Evolutionary conservation across 2,797 vertebrate species (phyloP), one percentile per base, ranked within the genome.

Genomic region (Rhynchonycteris naso): DNA sequence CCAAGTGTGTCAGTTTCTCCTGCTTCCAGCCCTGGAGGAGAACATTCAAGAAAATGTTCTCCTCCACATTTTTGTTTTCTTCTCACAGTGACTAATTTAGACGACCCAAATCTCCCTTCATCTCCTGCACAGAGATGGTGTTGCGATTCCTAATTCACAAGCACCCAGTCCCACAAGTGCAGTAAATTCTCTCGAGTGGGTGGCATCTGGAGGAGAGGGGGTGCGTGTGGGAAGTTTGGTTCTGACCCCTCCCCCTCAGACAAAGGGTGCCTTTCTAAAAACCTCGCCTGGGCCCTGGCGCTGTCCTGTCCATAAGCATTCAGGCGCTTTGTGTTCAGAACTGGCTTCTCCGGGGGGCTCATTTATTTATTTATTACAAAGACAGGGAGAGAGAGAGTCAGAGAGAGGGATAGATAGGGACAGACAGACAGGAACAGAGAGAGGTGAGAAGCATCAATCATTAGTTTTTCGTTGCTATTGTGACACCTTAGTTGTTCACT

Each of bases 271-370:
- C 38, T 33, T 26, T 4, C 63, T 19, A 50, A n/a, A 19, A 52
- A 33, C 0, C 5, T 33, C 0, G 4, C 11, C 66, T 4, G 12
- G 6, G 16, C 6, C 28, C 2, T 7, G 54, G 35, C 2, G 28
- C 35, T 3, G n/a, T 22, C 8, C 16, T 1, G 76, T 8, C 0
- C 11, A 6, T 22, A 2, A 21, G 10, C 6, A 1, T 9, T 33
- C 50, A 26, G 35, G 9, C 7, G 74, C 16, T 38, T 30, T 50
- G 28, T 19, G 4, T n/a, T 8, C 14, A 35, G n/a, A 56, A 50
- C n/a, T 0, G 18, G 9, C 15, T 4, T 14, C 35, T 58, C 66
- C 26, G 0, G 12, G 28, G 65, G 11, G n/a, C n/a, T n/a, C n/a
- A n/a, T n/a, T n/a, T n/a, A n/a, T n/a, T n/a, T n/a, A n/a, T n/a